Conservation (phyloP, 2,888 invertebrate species). For the Lithophane socia region DNA sequence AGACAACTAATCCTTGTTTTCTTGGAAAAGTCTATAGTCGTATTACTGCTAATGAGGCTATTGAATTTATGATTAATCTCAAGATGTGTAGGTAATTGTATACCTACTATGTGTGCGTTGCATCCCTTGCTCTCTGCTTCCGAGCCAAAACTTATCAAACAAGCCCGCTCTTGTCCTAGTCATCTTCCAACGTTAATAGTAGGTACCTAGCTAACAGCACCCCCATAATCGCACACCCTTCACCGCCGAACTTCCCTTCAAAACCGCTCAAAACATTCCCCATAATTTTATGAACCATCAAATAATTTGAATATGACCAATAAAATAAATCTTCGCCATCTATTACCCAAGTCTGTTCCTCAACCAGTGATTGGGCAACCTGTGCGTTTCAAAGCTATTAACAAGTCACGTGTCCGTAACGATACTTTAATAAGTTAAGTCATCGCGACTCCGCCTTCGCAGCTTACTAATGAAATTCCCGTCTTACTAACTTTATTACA, state of each 20-base stretch:
- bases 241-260: too few relatives aligned
- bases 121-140: not conserved
- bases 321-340: constrained; percentile 37
- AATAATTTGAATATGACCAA: constrained; percentile 30
- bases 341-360: constrained; percentile 24
- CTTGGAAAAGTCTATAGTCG: not conserved
- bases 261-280: not conserved
- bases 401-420: constrained; percentile 60
- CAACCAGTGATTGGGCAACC: constrained; percentile 50
- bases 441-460: constrained; percentile 63
- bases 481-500: constrained; percentile 80
- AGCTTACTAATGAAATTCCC: constrained; percentile 75
- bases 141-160: not conserved
- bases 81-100: not conserved
- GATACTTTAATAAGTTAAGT: constrained; percentile 72
- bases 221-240: not conserved
- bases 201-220: too few relatives aligned
- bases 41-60: not conserved
- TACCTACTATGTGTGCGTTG: not conserved
- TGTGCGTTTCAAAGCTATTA: constrained; percentile 58
- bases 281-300: constrained; percentile 22
- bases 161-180: not conserved
- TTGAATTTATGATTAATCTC: not conserved
- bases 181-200: not conserved
- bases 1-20: not conserved